Evolutionary conservation across 1,140 invertebrate species (phyloP).

Genomic region (Cotesia glomerata): DNA sequence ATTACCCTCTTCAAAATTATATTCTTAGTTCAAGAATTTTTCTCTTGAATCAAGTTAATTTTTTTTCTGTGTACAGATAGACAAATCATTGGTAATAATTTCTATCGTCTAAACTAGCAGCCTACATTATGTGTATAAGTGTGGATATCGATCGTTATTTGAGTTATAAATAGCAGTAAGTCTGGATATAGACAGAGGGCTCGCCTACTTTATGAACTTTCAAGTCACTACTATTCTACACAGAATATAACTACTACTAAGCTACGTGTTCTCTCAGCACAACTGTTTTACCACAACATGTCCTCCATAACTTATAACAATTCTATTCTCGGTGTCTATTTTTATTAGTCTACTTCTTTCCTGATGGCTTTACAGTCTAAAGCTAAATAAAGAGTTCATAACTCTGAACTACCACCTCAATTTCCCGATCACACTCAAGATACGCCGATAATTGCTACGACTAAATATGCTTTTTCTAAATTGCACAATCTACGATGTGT

Average conservation of each 20-base stretch:
- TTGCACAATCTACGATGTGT: too few species aligned
- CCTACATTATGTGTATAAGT: conserved; percentile 22
- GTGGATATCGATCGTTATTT: conserved; percentile 31
- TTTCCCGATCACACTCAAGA: neutral
- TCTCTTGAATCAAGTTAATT: too few species aligned
- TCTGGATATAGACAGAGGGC: conserved; percentile 28
- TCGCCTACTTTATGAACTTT: conserved; percentile 38
- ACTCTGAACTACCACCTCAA: neutral
- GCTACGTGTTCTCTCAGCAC: neutral
- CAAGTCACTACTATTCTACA: conserved; percentile 18
- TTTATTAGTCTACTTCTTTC: neutral
- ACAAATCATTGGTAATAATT: too few species aligned
- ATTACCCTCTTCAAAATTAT: too few species aligned
- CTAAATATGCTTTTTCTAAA: too few species aligned
- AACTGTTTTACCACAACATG: neutral
- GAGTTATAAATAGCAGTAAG: conserved; percentile 28
- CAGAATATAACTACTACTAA: neutral
- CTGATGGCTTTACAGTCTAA: neutral
- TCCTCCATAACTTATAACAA: neutral
- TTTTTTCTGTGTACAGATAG: too few species aligned
- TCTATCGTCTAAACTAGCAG: neutral
- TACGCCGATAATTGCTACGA: too few species aligned
- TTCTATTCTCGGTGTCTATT: neutral
- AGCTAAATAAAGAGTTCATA: too few species aligned
- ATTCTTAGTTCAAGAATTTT: too few species aligned